phyloP scores from a whole-genome alignment of 2,797 vertebrate species.

The Cuculus canorus region DNA sequence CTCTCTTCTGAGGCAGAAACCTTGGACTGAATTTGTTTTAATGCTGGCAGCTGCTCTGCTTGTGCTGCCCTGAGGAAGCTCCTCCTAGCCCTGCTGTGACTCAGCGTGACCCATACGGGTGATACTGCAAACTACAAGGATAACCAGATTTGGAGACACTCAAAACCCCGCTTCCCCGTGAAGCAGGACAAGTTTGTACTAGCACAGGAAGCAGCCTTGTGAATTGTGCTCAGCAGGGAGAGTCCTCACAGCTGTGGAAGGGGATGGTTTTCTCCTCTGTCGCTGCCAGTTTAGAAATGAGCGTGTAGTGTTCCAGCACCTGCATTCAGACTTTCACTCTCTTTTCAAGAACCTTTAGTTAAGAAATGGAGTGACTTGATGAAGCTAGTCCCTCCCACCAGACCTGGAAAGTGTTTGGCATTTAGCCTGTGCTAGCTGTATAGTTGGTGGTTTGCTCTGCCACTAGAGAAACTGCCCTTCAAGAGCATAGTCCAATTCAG shows the following conservation, averaged over 20 bases:
- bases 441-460: not conserved
- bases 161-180: not conserved
- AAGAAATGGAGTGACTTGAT: not conserved
- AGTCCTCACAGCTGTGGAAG: not conserved
- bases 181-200: too few species aligned
- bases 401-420: not conserved
- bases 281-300: not conserved
- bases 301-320: not conserved
- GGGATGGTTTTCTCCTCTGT: not conserved
- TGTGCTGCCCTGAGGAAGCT: not conserved
- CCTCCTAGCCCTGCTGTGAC: not conserved
- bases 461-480: not conserved
- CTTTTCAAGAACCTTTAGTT: not conserved
- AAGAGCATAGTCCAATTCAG: not conserved
- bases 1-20: not conserved
- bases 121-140: not conserved
- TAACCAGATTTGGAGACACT: not conserved
- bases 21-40: not conserved
- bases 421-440: not conserved
- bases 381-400: not conserved
- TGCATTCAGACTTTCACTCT: not conserved
- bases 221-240: not conserved
- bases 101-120: accelerated
- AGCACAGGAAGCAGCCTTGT: too few species aligned
- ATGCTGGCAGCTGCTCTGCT: not conserved